Evolutionary conservation across 53 echinoderm and acorn worm species (phyloP), one percentile per base, ranked within the genome.

Genomic region (Actinopyga echinites): DNA sequence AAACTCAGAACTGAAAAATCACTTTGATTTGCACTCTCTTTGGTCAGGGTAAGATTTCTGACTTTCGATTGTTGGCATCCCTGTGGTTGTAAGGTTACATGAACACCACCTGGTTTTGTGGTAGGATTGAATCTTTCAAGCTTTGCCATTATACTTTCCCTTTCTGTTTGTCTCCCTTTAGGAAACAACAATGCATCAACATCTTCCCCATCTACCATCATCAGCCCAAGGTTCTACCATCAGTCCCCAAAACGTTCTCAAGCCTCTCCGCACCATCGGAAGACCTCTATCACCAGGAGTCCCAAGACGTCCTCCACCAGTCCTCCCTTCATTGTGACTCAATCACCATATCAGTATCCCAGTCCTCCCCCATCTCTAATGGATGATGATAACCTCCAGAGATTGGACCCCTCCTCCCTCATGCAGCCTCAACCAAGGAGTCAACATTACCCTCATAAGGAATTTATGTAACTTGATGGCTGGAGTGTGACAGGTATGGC

Each of bases 301-400:
- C 77, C 77, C 26, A 54, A 52, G 31, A 21, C 32, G 5, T 77
- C 77, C 23, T 77, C 77, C 22, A 77, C 77, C 1, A 77, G 77
- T 56, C 56, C 77, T 77, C 77, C 77, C 49, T 77, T 30, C 26
- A 77, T 77, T 77, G 77, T 77, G 77, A 77, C 77, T 17, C 77
- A 77, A 30, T 77, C 77, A 55, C 55, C 77, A 15, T 77, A 77
- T 31, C 53, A 55, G 77, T 77, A 77, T 56, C 77, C 77, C 55
- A 77, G 77, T 31, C 77, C 77, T 17, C 54, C 77, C 13, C 44
- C 75, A 23, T 77, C 77, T 28, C 21, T 49, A 11, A 0, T 54
- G 44, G 77, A 77, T 56, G 77, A 77, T 25, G 77, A 77, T 30
- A 25, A 15, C 77, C 30, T 28, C 56, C 77, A 77, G 77, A 77